These are phyloP conservation scores for Sarcophaga rosellei DNA, from an alignment of 2,888 invertebrate genomes.

Conservation along the genomic window DNA sequence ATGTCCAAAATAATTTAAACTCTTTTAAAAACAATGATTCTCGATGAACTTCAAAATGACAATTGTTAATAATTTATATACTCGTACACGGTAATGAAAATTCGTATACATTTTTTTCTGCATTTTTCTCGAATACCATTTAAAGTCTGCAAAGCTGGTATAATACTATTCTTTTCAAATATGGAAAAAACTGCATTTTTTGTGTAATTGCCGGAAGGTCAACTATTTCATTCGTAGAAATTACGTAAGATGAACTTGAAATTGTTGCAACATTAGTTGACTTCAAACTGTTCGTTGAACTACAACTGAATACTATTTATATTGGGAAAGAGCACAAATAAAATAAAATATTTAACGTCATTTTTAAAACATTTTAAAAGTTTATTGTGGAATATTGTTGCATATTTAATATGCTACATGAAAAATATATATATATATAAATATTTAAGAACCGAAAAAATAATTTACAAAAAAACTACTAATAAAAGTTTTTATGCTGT, in stretches of 20 bases:
- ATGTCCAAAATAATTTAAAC: too few relatives aligned
- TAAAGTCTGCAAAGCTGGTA: neutral
- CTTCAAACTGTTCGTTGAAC: conserved; percentile 56
- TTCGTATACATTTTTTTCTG: neutral
- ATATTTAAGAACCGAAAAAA: neutral
- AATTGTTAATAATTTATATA: neutral
- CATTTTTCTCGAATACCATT: neutral
- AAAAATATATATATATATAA: neutral
- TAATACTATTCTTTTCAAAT: neutral
- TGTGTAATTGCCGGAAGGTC: conserved; percentile 70
- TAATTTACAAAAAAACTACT: neutral
- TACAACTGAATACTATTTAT: conserved; percentile 34
- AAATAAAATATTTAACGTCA: conserved; percentile 20
- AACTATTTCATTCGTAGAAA: conserved; percentile 53
- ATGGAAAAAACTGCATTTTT: conserved; percentile 69
- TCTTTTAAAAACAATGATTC: neutral
- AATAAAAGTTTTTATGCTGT: neutral
- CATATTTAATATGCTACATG: conserved; percentile 34
- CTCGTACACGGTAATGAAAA: neutral
- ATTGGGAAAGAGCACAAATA: neutral
- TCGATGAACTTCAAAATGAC: neutral
- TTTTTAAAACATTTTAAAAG: conserved; percentile 25
- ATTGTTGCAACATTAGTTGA: conserved; percentile 57
- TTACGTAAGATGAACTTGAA: conserved; percentile 67
- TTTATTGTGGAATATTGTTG: conserved; percentile 34